Percentiles rank a stretch among this genome's conserved stretches.
Conservation (phyloP, 2,113 vertebrate genomes). For the Melanostigma gelatinosum region DNA sequence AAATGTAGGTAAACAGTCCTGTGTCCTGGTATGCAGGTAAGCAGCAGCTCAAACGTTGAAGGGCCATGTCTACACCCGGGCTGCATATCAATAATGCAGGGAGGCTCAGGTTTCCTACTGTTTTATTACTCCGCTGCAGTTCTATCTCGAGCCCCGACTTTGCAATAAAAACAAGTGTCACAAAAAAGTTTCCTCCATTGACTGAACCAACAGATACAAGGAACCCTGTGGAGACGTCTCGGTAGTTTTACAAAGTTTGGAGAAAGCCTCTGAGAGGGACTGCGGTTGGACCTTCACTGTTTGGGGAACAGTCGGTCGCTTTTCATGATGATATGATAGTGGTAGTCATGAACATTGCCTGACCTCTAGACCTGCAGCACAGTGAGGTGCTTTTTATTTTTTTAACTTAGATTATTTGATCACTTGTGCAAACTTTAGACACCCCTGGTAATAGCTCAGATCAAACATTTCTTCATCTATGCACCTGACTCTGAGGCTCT, state of each 20-base stretch:
- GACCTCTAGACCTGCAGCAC: neutral
- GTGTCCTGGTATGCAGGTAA: slow-evolving; percentile 22
- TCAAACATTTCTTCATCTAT: neutral
- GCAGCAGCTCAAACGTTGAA: slow-evolving; percentile 15
- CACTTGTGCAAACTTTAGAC: neutral
- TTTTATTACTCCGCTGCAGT: slow-evolving; percentile 55
- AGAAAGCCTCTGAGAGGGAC: neutral
- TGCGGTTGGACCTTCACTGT: neutral
- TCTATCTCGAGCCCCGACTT: neutral
- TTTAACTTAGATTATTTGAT: slow-evolving; percentile 3
- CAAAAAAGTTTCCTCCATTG: neutral
- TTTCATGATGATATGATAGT: neutral
- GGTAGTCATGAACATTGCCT: neutral
- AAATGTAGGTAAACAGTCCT: neutral
- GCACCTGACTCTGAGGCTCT: neutral
- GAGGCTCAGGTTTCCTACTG: slow-evolving; percentile 63
- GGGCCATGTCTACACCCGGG: slow-evolving; percentile 11
- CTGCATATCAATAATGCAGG: slow-evolving; percentile 70
- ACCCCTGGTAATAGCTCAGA: neutral
- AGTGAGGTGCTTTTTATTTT: neutral
- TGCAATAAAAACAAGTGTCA: slow-evolving; percentile 18
- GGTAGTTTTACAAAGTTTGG: slow-evolving; percentile 8
- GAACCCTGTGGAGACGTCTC: neutral
- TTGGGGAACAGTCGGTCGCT: neutral
- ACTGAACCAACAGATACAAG: neutral